Base-by-base conservation (phyloP, 2,888 invertebrate genomes). In the Thera obeliscata region DNA sequence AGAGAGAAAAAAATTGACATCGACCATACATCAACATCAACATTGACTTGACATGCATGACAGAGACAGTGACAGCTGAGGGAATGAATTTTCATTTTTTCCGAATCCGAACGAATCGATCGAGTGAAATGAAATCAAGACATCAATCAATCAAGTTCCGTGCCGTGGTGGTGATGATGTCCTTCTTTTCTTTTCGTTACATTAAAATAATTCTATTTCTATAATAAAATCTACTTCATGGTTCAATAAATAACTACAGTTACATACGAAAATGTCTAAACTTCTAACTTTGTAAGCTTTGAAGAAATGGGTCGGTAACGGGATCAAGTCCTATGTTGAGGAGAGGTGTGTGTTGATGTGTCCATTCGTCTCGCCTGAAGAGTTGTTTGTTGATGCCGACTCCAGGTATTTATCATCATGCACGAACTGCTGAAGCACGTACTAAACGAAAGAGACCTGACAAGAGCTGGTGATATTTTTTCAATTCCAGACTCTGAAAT, bases 371-470 rank as follows among this genome's bases (percentile, higher is more conserved):
- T 64, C 63, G 74, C 76, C 65, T 74, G 70, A 77, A 74, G 70
- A 72, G 71, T 68, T 74, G 76, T 73, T 76, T 76, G 76, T 78
- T 69, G 50, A 50, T 56, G 66, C 61, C 62, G 65, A 52, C 43
- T 43, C 56, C 33, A 69, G 59, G 56, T 11, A 56, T 38, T 12
- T n/a, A 55, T 64, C 83, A 96, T 92, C 85, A 98, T 98, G 98
- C 98, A 98, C 93, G 97, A 97, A 89, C 94, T 98, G 83, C 96
- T 98, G 86, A 96, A 97, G 84, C 97, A 97, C 94, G 98, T 98
- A 75, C 94, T 98, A 75, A 97, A 96, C 82, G 97, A 97, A 87
- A 96, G 97, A 86, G 98, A 98, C 91, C 94, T 98, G 70, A 98
- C 98, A 61, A 94, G 96, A 86, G 98, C 98, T 79, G 98, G 98